phyloP scores from a whole-genome alignment of 2,888 invertebrate species.

The Antheraea assamensis region DNA sequence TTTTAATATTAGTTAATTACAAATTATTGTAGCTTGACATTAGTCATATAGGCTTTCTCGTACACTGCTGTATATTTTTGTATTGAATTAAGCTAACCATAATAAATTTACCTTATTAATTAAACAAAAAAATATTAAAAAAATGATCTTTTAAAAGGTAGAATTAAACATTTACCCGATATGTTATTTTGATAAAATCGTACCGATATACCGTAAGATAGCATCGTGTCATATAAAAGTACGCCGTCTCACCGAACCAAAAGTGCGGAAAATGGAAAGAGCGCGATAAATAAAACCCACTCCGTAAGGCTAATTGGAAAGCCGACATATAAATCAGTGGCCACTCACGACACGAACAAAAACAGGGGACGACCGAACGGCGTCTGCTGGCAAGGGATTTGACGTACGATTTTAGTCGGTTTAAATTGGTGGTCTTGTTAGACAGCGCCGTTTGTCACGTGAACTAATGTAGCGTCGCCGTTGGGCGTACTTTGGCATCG shows the following conservation, averaged over 20 bases:
- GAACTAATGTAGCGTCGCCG: conserved; percentile 1
- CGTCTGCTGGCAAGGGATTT: conserved; percentile 46
- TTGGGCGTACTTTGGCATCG: background rate
- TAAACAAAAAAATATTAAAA: no score
- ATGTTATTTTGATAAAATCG: background rate
- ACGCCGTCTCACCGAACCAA: conserved; percentile 42
- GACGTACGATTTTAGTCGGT: conserved; percentile 30
- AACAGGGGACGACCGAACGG: conserved; percentile 53
- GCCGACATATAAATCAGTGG: conserved; percentile 73
- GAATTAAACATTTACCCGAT: background rate
- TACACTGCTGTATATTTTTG: no score
- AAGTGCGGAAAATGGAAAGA: conserved; percentile 72
- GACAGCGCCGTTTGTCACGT: conserved; percentile 4
- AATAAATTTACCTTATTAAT: background rate
- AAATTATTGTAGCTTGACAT: no score
- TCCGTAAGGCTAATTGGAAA: conserved; percentile 73
- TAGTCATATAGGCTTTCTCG: no score
- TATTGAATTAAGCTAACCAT: background rate
- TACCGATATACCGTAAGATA: conserved; percentile 19
- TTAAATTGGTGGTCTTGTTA: conserved; percentile 18
- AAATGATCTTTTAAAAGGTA: no score
- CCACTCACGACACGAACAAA: conserved; percentile 62
- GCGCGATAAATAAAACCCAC: conserved; percentile 73
- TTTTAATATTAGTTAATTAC: no score
- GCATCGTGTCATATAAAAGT: conserved; percentile 32